Base-by-base conservation (phyloP, 2,113 vertebrate genomes). In the Urocynchramus pylzowi region DNA sequence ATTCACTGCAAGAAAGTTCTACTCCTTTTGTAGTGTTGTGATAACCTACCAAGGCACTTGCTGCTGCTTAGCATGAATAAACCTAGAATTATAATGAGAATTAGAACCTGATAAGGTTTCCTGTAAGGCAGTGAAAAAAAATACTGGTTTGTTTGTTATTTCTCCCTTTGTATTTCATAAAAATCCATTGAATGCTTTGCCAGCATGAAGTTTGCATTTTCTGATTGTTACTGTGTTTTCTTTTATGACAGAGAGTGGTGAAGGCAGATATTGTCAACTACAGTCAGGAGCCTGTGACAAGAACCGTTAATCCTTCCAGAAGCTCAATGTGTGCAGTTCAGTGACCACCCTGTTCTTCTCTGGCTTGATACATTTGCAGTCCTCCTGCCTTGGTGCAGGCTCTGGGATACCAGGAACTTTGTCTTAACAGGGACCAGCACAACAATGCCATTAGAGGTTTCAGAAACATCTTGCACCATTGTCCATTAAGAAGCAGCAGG, bases 201-300 rank as follows among this genome's bases (percentile, higher is more conserved):
- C 63, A 87, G 30, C 30, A 57, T 54, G 88, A 93, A 74, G 70
- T 53, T 82, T 81, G 21, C 33, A 28, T 65, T 89, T 92, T 89
- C 94, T 95, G 93, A 96, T 97, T 96, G 93, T 97, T 93, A 63
- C 87, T 96, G 27, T 98, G 83, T 94, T 97, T 97, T 97, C 69
- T 97, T 97, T 98, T 85, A 20, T 96, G 90, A 83, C 98, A 99
- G 99, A 98, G 98, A 16, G 99, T 99, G 98, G 99, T 99, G 98
- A 99, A 99, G 96, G 99, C 99, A 68, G 99, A 99, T 96, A 99
- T 99, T 95, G 99, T 99, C 96, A 99, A 99, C 99, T 99, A 99
- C 99, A 99, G 98, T 96, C 99, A 99, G 97, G 99, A 99, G 87
- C 98, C 98, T 11, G 95, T 98, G 97, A 97, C 99, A 90, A 98